Evolutionary conservation across 2,888 invertebrate species (phyloP), one percentile per base, ranked within the genome.

Genomic region (Neria commutata): DNA sequence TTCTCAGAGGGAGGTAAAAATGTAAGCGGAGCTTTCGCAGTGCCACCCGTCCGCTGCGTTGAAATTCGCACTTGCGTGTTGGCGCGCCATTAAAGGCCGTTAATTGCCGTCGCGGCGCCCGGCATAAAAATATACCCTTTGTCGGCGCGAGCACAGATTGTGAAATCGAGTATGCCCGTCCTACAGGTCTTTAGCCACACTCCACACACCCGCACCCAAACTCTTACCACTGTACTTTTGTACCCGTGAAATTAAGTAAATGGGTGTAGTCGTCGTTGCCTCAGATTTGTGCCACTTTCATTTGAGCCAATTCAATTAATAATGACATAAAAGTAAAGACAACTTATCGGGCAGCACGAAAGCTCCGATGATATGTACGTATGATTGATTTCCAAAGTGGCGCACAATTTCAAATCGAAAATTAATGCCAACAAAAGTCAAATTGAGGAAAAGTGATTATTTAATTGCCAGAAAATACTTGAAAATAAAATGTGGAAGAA

Each of bases 101-200:
- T 42, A 42, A 42, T 42, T 42, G 14, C 42, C 21, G 17, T 42
- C 42, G 19, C 21, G 42, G 42, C 42, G 42, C 42, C 42, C 42
- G 19, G 21, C 19, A 14, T 21, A 19, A 3, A 42, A 42, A 14
- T 42, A 42, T 19, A 42, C 21, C 37, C 29, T n/a, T n/a, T n/a
- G n/a, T 37, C 37, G 37, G 16, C 16, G n/a, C n/a, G 21, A 42
- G 21, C 21, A 42, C 17, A 19, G 42, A 17, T 42, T 42, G 19
- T 42, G 42, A 21, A 42, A 42, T 42, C 42, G 21, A 42, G 42
- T 37, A n/a, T 14, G n/a, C n/a, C n/a, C n/a, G n/a, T n/a, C n/a
- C n/a, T n/a, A n/a, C n/a, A n/a, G n/a, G n/a, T n/a, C n/a, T n/a
- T n/a, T n/a, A n/a, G n/a, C n/a, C n/a, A n/a, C n/a, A n/a, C n/a